These are phyloP conservation scores for Colostygia pectinataria DNA, from an alignment of 2,888 invertebrate species.

Conservation along the genomic window DNA sequence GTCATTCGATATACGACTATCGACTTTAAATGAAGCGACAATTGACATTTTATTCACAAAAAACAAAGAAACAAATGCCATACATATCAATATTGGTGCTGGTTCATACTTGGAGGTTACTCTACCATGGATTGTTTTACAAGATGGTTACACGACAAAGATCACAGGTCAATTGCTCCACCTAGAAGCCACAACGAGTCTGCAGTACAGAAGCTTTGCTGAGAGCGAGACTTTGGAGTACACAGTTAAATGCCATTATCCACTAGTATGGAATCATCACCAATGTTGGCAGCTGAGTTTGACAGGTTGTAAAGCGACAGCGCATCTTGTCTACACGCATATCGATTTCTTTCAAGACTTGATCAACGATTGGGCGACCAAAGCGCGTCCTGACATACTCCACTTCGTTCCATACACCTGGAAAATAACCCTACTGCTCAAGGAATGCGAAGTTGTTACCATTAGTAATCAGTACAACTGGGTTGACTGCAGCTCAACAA, in stretches of 20 bases:
- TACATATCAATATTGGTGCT: conserved; percentile 96
- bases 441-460: conserved; percentile 97
- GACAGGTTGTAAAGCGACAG: conserved; percentile 97
- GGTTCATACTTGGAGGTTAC: conserved; percentile 98
- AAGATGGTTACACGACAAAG: conserved; percentile 94
- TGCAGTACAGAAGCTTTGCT: conserved; percentile 95
- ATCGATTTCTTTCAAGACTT: conserved; percentile 98
- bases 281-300: conserved; percentile 96
- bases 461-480: conserved; percentile 98
- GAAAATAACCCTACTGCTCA: conserved; percentile 94
- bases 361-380: conserved; percentile 98
- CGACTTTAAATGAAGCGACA: conserved; percentile 95
- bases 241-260: conserved; percentile 93
- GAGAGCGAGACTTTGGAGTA: conserved; percentile 98
- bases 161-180: conserved; percentile 97
- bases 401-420: conserved; percentile 98
- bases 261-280: conserved; percentile 97
- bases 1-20: conserved; percentile 95
- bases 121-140: conserved; percentile 95
- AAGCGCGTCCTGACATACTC: conserved; percentile 95
- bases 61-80: conserved; percentile 96
- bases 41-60: conserved; percentile 98
- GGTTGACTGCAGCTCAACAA: conserved; percentile 98
- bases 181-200: conserved; percentile 97
- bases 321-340: conserved; percentile 96